Percentiles rank a stretch among this genome's conserved stretches.
Evolutionary conservation across 2,113 vertebrate genomes (phyloP).

Genomic region (Anhinga rufa): DNA sequence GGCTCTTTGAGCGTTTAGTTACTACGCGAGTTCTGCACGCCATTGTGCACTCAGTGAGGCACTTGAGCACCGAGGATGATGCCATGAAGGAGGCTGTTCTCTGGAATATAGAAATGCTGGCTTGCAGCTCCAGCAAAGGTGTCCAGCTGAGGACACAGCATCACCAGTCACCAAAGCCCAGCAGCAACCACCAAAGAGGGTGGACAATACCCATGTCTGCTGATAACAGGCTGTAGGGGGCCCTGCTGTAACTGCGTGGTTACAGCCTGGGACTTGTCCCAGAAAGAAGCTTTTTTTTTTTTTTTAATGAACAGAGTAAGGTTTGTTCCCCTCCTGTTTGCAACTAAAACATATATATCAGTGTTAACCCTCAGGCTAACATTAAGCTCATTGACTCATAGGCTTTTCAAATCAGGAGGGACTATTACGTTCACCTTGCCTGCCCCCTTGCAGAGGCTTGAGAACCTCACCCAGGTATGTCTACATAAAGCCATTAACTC

Average conservation of each 20-base stretch:
- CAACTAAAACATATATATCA: background rate
- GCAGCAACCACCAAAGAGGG: background rate
- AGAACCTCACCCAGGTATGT: constrained; percentile 7
- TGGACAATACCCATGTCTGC: background rate
- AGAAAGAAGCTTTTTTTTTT: background rate
- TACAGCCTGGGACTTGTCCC: background rate
- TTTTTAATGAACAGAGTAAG: background rate
- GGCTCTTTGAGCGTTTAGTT: background rate
- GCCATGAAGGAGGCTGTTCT: background rate
- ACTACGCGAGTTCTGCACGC: background rate
- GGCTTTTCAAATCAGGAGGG: background rate
- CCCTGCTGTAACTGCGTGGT: background rate
- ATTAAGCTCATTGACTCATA: background rate
- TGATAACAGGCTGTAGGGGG: background rate
- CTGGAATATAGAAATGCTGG: background rate
- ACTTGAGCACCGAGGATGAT: background rate
- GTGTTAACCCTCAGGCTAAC: background rate
- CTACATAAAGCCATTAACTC: background rate
- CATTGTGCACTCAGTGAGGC: fast-evolving
- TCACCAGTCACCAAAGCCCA: background rate
- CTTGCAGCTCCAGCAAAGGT: background rate
- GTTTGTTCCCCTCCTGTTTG: background rate
- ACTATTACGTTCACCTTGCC: background rate
- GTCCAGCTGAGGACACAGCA: background rate
- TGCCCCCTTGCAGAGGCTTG: background rate